Evolutionary conservation across 2,113 vertebrate genomes (phyloP).

Genomic region (Gasterosteus aculeatus): DNA sequence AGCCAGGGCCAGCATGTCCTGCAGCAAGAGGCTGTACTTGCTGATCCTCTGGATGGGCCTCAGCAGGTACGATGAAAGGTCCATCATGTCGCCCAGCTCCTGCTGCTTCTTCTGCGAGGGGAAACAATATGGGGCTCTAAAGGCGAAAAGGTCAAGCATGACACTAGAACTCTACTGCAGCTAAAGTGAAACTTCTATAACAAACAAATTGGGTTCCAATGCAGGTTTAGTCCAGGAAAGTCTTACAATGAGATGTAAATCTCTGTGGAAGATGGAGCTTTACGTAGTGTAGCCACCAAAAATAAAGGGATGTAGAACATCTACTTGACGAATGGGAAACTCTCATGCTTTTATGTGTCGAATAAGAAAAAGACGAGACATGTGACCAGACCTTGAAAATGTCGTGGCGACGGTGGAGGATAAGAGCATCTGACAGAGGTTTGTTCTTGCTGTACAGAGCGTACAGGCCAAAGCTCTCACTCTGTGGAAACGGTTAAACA

Average conservation of each 20-base stretch:
- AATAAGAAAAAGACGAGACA: neutral
- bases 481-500: constrained; percentile 57
- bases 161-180: neutral
- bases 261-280: neutral
- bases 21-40: constrained; percentile 84
- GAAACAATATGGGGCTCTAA: neutral
- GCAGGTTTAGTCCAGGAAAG: neutral
- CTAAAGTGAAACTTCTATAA: neutral
- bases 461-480: constrained; percentile 81
- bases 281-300: neutral
- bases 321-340: neutral
- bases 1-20: constrained; percentile 76
- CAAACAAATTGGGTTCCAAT: neutral
- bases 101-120: constrained; percentile 79
- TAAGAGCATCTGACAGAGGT: constrained; percentile 81
- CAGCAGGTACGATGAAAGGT: constrained; percentile 83
- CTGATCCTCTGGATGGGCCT: constrained; percentile 86
- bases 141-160: neutral
- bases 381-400: constrained; percentile 79
- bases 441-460: constrained; percentile 86
- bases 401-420: constrained; percentile 79
- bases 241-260: neutral
- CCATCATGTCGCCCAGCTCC: constrained; percentile 82
- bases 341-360: neutral
- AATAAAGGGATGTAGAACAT: neutral